Conservation (phyloP, 2,797 vertebrate species). For the Lepidocolaptes lacrymiger region DNA sequence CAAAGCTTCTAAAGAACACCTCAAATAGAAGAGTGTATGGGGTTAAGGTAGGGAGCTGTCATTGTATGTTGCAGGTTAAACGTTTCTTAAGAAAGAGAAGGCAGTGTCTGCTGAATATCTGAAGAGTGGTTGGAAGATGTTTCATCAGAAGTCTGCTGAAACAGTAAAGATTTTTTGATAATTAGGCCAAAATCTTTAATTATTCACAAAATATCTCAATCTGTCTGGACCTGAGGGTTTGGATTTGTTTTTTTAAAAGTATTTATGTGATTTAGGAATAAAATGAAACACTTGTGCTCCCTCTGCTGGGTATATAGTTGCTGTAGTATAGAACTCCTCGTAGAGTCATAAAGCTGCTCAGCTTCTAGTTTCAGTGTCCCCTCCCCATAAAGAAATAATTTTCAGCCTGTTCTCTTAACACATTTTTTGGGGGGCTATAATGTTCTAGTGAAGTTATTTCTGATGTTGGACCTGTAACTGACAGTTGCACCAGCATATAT, state of each 20-base stretch:
- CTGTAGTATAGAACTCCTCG: neutral
- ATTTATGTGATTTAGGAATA: neutral
- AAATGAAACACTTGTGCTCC: neutral
- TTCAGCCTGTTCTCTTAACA: neutral
- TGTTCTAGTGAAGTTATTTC: neutral
- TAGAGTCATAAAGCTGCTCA: neutral
- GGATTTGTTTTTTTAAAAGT: neutral
- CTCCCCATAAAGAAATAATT: neutral
- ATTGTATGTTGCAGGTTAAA: neutral
- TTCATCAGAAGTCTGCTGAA: neutral
- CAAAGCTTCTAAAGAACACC: neutral
- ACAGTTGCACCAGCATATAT: neutral
- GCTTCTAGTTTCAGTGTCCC: neutral
- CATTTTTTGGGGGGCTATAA: neutral
- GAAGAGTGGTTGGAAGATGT: neutral
- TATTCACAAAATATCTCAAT: neutral
- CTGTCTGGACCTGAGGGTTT: neutral
- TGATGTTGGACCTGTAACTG: neutral
- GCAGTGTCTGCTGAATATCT: neutral
- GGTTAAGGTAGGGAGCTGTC: neutral
- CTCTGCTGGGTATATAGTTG: slow-evolving; percentile 18
- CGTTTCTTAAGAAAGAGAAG: neutral
- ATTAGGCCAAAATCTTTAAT: neutral
- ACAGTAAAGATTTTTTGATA: neutral
- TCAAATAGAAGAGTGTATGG: neutral